Base-by-base conservation (phyloP, 2,113 vertebrate species). In the Acrocephalus arundinaceus region DNA sequence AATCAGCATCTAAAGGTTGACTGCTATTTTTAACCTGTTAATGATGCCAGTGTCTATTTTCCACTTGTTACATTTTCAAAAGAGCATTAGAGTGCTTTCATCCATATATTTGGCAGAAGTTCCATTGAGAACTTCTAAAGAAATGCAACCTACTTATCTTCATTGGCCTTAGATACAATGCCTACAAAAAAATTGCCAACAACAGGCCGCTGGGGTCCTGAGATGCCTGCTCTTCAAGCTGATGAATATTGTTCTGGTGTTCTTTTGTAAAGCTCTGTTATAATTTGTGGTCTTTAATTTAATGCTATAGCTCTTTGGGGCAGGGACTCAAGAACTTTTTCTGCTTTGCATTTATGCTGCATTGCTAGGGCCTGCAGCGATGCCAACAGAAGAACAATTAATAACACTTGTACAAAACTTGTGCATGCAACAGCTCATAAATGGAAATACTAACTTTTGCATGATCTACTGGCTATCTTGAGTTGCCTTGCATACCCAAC, bases 51-150 rank as follows among this genome's bases (percentile, higher is more conserved):
- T 68, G 57, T 94, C 83, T 92, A 89, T 92, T 96, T 96, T 92
- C 79, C 86, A 93, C 86, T 96, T 87, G 76, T 74, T 94, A 89
- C 33, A 45, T 94, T 94, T 96, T 90, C 88, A 77, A 81, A 96
- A 74, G 79, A 84, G 65, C 68, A 84, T 51, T 48, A 72, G 19
- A 83, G 65, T 48, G 51, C 65, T 92, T 92, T 92, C 80, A 92
- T 92, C 68, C 55, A 81, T 93, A 28, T 86, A 94, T 90, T 90
- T 93, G 72, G 65, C 88, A 84, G 89, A 92, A 81, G 24, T 15
- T 71, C 61, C 83, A 84, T 74, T 89, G 85, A 93, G 83, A 90
- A 87, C 58, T 65, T 78, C 77, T 87, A 24, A 72, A 84, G 84
- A 89, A 92, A 54, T 66, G 37, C n/a, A 82, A 79, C 65, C 68